A percentile compares a stretch with the other conserved stretches of the same genome.
These are phyloP conservation scores for Hirundichthys speculiger DNA, from an alignment of 2,113 vertebrate species.

Conservation along the genomic window DNA sequence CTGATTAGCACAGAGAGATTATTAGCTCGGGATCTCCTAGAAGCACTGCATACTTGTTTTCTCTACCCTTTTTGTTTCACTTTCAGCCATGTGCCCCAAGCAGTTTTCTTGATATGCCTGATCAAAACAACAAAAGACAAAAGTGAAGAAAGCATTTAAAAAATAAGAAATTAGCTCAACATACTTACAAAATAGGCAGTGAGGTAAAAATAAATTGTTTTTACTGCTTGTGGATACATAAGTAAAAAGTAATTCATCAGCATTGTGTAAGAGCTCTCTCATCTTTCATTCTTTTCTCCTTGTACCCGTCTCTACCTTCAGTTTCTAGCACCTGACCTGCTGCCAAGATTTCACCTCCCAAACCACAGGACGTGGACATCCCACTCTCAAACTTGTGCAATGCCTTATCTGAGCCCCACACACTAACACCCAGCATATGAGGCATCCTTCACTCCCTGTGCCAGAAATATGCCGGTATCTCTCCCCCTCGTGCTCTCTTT, in stretches of 20 bases:
- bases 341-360: slow-evolving; percentile 90
- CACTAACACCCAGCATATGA: slow-evolving; percentile 93
- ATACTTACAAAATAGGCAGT: slow-evolving; percentile 57
- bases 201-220: slow-evolving; percentile 79
- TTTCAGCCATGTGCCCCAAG: slow-evolving; percentile 31
- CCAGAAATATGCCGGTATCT: slow-evolving; percentile 86
- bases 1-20: slow-evolving; percentile 89
- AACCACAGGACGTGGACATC: slow-evolving; percentile 90
- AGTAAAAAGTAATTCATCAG: slow-evolving; percentile 88
- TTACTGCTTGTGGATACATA: slow-evolving; percentile 85
- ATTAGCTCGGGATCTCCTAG: slow-evolving; percentile 91
- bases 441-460: slow-evolving; percentile 84
- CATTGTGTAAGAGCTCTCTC: slow-evolving; percentile 68
- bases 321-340: slow-evolving; percentile 84
- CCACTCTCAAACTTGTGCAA: slow-evolving; percentile 90
- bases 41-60: slow-evolving; percentile 81
- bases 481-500: slow-evolving; percentile 46
- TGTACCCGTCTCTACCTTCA: slow-evolving; percentile 48
- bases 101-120: slow-evolving; percentile 47
- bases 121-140: slow-evolving; percentile 78
- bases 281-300: slow-evolving; percentile 76
- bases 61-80: slow-evolving; percentile 61
- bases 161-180: slow-evolving; percentile 48
- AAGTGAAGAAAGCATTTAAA: slow-evolving; percentile 17
- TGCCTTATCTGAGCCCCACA: slow-evolving; percentile 91